A percentile compares a stretch with the other conserved stretches of the same genome.
phyloP scores from a whole-genome alignment of 64 coral and sea anemone genomes.

The Hydrozoanthus tunicans region DNA sequence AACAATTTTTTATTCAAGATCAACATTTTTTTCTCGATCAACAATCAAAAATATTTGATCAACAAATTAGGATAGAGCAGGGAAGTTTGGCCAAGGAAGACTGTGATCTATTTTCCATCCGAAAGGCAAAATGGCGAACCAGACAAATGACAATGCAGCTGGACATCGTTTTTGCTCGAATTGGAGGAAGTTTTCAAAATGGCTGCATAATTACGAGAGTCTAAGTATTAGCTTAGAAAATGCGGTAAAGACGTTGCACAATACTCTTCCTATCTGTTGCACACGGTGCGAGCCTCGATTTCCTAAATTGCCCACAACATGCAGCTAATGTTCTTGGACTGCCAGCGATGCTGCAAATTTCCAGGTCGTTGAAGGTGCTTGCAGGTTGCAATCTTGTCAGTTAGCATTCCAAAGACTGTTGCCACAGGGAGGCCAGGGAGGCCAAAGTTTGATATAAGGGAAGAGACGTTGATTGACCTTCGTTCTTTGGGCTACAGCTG shows the following conservation, averaged over 20 bases:
- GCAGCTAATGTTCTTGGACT: slow-evolving; percentile 34
- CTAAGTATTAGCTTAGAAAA: neutral
- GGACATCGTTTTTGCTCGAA: slow-evolving; percentile 11
- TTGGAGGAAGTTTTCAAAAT: slow-evolving; percentile 21
- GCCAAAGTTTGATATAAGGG: slow-evolving; percentile 53
- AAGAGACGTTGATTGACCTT: slow-evolving; percentile 60
- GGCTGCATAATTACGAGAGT: neutral
- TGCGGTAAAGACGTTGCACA: slow-evolving; percentile 15
- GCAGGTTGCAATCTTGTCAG: slow-evolving; percentile 9
- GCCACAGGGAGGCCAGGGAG: slow-evolving; percentile 12
- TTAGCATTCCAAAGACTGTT: slow-evolving; percentile 39
- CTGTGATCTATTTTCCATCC: slow-evolving; percentile 13
- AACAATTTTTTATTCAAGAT: slow-evolving; percentile 30
- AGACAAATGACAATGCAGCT: neutral
- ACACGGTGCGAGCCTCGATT: slow-evolving; percentile 23
- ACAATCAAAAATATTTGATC: slow-evolving; percentile 19
- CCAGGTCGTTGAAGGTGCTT: slow-evolving; percentile 15
- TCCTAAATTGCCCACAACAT: slow-evolving; percentile 29
- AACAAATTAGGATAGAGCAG: slow-evolving; percentile 27
- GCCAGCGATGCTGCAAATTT: slow-evolving; percentile 9
- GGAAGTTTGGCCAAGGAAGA: slow-evolving; percentile 10
- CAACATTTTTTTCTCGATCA: slow-evolving; percentile 20
- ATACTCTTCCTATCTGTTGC: slow-evolving; percentile 31
- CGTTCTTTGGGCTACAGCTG: slow-evolving; percentile 65
- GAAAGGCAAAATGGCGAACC: slow-evolving; percentile 13